phyloP scores from a whole-genome alignment of 1,140 invertebrate species.

The Oryctes rhinoceros region DNA sequence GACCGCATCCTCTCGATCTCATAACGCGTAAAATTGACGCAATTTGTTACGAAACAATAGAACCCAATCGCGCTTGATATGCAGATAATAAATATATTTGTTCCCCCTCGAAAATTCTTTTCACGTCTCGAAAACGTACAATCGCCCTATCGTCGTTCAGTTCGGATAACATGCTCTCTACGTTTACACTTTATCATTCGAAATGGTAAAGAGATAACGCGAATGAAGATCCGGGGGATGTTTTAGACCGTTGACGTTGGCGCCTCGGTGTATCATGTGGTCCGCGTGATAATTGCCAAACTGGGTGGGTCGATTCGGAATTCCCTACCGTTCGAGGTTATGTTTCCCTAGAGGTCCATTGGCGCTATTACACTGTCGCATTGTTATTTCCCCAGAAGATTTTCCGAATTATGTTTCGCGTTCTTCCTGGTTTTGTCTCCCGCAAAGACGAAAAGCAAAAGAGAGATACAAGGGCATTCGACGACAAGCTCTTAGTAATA shows the following conservation, averaged over 20 bases:
- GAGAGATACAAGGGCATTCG: too few species aligned
- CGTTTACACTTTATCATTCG: not conserved
- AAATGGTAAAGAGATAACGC: slow-evolving; percentile 20
- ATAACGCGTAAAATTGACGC: slow-evolving; percentile 33
- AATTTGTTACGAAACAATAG: slow-evolving; percentile 39
- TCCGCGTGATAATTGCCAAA: slow-evolving; percentile 54
- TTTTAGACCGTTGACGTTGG: slow-evolving; percentile 40
- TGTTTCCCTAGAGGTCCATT: slow-evolving; percentile 57
- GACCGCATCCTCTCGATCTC: not conserved
- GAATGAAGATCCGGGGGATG: slow-evolving; percentile 29
- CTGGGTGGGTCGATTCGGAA: slow-evolving; percentile 47
- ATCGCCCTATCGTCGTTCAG: not conserved
- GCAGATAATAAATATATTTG: slow-evolving; percentile 25
- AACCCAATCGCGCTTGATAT: slow-evolving; percentile 4
- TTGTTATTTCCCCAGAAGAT: slow-evolving; percentile 48
- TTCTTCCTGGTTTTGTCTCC: not conserved
- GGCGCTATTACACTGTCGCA: slow-evolving; percentile 57
- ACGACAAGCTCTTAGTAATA: too few species aligned
- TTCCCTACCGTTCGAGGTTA: slow-evolving; percentile 56
- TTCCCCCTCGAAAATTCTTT: slow-evolving; percentile 7
- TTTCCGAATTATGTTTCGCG: slow-evolving; percentile 30
- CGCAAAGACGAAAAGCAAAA: too few species aligned
- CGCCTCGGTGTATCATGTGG: slow-evolving; percentile 49
- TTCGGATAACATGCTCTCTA: not conserved
- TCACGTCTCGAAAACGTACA: not conserved